These are phyloP conservation scores for Pandemis heparana DNA, from an alignment of 2,888 invertebrate species.

Conservation along the genomic window DNA sequence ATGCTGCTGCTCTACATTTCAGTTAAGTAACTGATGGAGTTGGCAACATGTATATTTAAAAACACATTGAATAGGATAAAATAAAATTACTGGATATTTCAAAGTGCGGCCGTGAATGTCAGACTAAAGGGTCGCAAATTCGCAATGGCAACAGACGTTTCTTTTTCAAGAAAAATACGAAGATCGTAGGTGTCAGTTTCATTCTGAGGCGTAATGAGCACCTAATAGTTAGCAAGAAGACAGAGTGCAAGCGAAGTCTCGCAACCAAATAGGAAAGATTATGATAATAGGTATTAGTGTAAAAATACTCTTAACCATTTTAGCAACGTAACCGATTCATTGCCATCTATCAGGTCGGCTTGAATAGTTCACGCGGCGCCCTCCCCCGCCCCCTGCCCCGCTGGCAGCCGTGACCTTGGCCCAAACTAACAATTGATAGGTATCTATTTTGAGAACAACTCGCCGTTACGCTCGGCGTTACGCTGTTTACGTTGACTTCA, in stretches of 20 bases:
- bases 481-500: slow-evolving; percentile 16
- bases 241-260: no score
- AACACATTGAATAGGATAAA: no score
- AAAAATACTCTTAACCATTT: not conserved
- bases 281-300: no score
- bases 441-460: slow-evolving; percentile 40
- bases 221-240: not conserved
- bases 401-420: slow-evolving; percentile 35
- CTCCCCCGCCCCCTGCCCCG: slow-evolving; percentile 4
- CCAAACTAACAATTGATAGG: slow-evolving; percentile 36
- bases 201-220: no score
- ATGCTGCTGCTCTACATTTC: not conserved
- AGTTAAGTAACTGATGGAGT: not conserved
- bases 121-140: no score
- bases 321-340: slow-evolving; percentile 9
- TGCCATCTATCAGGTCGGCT: slow-evolving; percentile 13
- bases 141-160: no score
- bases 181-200: no score
- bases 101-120: no score
- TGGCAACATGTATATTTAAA: no score
- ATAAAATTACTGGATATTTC: no score
- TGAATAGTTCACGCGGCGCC: slow-evolving; percentile 19
- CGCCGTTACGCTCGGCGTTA: slow-evolving; percentile 29
- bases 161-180: no score
- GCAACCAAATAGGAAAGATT: not conserved